These are phyloP conservation scores for Melinaea menophilus DNA, from an alignment of 2,888 invertebrate genomes.

Conservation along the genomic window DNA sequence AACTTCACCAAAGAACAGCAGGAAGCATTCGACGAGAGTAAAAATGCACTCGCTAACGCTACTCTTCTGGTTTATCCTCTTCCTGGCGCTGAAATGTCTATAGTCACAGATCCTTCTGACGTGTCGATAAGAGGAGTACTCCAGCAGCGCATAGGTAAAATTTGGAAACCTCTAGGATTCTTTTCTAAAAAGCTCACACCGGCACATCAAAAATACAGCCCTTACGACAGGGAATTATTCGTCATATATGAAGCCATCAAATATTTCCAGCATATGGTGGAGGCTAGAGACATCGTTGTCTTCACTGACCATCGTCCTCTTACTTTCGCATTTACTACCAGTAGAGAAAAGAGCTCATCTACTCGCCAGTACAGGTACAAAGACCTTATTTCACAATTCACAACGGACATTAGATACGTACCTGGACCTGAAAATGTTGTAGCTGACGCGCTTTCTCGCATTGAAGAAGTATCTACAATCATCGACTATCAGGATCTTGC, in stretches of 20 bases:
- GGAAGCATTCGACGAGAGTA: slow-evolving; percentile 6
- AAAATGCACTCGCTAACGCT: background rate
- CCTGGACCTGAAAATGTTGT: slow-evolving; percentile 43
- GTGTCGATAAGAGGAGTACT: slow-evolving; percentile 42
- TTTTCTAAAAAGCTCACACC: slow-evolving; percentile 42
- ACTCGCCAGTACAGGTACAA: slow-evolving; percentile 43
- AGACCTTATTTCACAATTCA: slow-evolving; percentile 46
- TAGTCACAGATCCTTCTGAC: slow-evolving; percentile 31
- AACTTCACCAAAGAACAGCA: background rate
- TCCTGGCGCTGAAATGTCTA: slow-evolving; percentile 8
- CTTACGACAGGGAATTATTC: slow-evolving; percentile 50
- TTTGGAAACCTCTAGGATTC: slow-evolving; percentile 12
- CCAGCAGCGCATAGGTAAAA: slow-evolving; percentile 36
- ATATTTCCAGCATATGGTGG: slow-evolving; percentile 47
- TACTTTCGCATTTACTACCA: slow-evolving; percentile 27
- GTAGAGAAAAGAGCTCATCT: slow-evolving; percentile 32
- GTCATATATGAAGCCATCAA: slow-evolving; percentile 43
- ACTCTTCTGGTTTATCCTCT: slow-evolving; percentile 11
- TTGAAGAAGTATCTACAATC: slow-evolving; percentile 36
- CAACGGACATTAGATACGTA: slow-evolving; percentile 44
- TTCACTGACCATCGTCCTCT: slow-evolving; percentile 50
- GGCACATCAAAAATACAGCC: slow-evolving; percentile 41
- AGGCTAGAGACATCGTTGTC: slow-evolving; percentile 42
- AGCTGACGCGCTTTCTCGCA: slow-evolving; percentile 45
- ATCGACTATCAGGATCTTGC: slow-evolving; percentile 28